Conservation (phyloP, 2,797 vertebrate genomes). For the Aulostomus chinensis region DNA sequence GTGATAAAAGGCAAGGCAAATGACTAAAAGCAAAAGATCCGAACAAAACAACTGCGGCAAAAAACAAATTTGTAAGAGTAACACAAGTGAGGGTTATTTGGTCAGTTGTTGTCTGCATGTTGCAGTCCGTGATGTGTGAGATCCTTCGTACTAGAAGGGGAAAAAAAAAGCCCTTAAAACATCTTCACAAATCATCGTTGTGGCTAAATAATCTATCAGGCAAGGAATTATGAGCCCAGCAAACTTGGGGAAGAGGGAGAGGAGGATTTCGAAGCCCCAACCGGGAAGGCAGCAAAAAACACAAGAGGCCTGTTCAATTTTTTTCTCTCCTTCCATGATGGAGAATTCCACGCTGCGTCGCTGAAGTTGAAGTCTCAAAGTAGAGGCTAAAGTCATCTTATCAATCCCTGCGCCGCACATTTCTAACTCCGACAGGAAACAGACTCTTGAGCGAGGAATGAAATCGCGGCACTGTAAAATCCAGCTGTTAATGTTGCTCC, state of each 20-base stretch:
- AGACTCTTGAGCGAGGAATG: slow-evolving; percentile 54
- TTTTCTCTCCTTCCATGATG: not conserved
- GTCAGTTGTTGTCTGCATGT: too few species aligned
- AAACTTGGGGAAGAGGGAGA: not conserved
- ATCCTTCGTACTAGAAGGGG: too few species aligned
- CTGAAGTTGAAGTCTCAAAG: too few species aligned
- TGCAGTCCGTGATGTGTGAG: too few species aligned
- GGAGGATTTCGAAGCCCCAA: not conserved
- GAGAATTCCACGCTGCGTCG: not conserved
- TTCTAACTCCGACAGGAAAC: slow-evolving; percentile 54
- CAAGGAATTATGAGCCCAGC: not conserved
- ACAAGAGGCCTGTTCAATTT: not conserved
- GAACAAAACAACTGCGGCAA: too few species aligned
- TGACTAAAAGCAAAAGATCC: too few species aligned
- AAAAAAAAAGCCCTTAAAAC: too few species aligned
- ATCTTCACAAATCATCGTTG: too few species aligned
- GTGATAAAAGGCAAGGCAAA: too few species aligned
- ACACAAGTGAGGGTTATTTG: too few species aligned
- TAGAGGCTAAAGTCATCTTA: too few species aligned
- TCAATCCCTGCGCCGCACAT: not conserved
- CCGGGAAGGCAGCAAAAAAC: not conserved
- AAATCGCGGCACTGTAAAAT: slow-evolving; percentile 58
- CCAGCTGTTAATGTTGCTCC: slow-evolving; percentile 62
- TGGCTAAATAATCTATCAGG: not conserved
- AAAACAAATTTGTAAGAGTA: too few species aligned